phyloP scores from a whole-genome alignment of 2,888 invertebrate genomes.

The Thymelicus acteon region DNA sequence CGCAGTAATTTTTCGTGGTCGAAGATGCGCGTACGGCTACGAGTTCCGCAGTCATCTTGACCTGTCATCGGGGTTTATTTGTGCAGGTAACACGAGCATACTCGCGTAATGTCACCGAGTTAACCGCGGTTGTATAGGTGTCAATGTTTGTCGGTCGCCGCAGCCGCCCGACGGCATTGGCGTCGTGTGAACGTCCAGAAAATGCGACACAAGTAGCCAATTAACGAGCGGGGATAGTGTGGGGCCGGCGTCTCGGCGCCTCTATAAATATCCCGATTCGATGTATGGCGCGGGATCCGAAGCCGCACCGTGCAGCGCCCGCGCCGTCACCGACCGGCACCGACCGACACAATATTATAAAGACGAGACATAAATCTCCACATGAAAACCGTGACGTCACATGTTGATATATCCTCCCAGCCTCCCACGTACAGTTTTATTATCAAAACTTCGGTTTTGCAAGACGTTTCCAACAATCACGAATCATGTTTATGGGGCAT shows the following conservation, averaged over 20 bases:
- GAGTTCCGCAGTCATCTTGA: conserved; percentile 47
- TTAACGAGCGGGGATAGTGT: conserved; percentile 76
- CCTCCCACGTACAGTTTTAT: conserved; percentile 56
- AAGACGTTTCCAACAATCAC: conserved; percentile 40
- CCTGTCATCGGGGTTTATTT: conserved; percentile 56
- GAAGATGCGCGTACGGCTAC: neutral
- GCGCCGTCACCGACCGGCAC: conserved; percentile 62
- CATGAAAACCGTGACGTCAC: conserved; percentile 61
- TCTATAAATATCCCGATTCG: conserved; percentile 75
- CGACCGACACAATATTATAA: conserved; percentile 56
- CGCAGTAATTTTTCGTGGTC: conserved; percentile 15
- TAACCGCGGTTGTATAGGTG: conserved; percentile 61
- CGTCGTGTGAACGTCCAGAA: conserved; percentile 72
- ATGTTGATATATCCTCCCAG: conserved; percentile 53
- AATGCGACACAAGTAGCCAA: conserved; percentile 79
- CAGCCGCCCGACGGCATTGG: conserved; percentile 71
- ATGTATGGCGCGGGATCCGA: conserved; percentile 45
- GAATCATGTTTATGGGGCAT: conserved; percentile 41
- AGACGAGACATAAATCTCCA: conserved; percentile 60
- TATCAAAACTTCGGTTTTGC: conserved; percentile 46
- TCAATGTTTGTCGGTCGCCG: conserved; percentile 80
- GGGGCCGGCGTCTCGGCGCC: conserved; percentile 78
- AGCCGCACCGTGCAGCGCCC: conserved; percentile 52
- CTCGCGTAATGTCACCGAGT: conserved; percentile 40
- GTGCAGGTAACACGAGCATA: conserved; percentile 45